Evolutionary conservation across 2,888 invertebrate species (phyloP).

Genomic region (Dromius quadrimaculatus): DNA sequence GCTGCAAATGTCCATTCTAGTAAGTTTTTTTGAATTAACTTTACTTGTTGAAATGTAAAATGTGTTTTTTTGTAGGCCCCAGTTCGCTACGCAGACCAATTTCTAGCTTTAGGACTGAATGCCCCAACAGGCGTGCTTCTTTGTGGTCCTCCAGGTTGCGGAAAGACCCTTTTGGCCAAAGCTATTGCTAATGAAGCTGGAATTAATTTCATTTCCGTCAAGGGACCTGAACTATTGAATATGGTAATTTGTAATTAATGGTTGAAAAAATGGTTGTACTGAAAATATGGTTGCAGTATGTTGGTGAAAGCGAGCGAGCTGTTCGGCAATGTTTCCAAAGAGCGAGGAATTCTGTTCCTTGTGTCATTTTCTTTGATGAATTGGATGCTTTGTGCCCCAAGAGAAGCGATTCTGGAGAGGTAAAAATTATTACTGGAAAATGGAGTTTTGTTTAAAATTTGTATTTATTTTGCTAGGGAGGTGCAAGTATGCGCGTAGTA

Average conservation of each 20-base stretch:
- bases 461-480: conserved; percentile 66
- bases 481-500: conserved; percentile 87
- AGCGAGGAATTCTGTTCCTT: conserved; percentile 95
- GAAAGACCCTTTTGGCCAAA: conserved; percentile 97
- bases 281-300: conserved; percentile 75
- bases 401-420: conserved; percentile 81
- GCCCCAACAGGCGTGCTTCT: conserved; percentile 91
- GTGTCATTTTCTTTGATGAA: conserved; percentile 99
- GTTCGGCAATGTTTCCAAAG: conserved; percentile 96
- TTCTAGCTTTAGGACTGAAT: conserved; percentile 81
- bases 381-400: conserved; percentile 95
- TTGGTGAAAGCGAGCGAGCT: conserved; percentile 97
- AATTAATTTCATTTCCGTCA: conserved; percentile 98
- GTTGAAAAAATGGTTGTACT: background rate
- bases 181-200: conserved; percentile 99
- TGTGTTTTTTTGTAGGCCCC: conserved; percentile 75
- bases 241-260: conserved; percentile 76
- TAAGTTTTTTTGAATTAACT: too few relatives aligned
- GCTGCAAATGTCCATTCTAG: conserved; percentile 89
- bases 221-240: conserved; percentile 97
- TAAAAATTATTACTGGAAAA: conserved; percentile 59
- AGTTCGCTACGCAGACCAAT: conserved; percentile 86
- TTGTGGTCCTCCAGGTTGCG: conserved; percentile 97
- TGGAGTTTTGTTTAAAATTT: conserved; percentile 32
- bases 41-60: conserved; percentile 3